A percentile compares a stretch with the other conserved stretches of the same genome.
These are phyloP conservation scores for Eutrigla gurnardus DNA, from an alignment of 2,797 vertebrate genomes.

Conservation along the genomic window DNA sequence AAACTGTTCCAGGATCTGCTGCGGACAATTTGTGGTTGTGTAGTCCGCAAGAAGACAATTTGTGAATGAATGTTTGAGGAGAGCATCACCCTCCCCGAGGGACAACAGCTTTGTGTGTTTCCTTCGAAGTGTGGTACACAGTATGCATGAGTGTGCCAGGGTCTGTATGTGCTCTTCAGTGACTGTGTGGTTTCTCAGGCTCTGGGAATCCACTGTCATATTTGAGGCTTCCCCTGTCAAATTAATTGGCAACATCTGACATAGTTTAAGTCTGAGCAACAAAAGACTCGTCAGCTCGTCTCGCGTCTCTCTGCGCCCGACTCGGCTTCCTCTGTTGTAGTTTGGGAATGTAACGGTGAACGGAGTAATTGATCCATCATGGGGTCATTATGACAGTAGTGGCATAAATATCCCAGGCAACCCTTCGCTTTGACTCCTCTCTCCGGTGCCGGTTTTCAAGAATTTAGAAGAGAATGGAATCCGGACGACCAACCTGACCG, in stretches of 20 bases:
- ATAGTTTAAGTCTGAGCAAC: constrained; percentile 61
- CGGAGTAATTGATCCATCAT: constrained; percentile 73
- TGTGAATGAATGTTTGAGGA: constrained; percentile 68
- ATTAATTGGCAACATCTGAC: constrained; percentile 59
- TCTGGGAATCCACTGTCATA: constrained; percentile 55
- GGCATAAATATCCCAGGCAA: constrained; percentile 60
- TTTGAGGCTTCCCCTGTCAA: constrained; percentile 51
- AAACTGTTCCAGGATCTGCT: constrained; percentile 54
- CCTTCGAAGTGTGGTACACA: constrained; percentile 6
- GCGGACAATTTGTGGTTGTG: constrained; percentile 64
- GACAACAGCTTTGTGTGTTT: constrained; percentile 34
- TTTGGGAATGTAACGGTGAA: constrained; percentile 68
- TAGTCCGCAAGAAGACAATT: constrained; percentile 61
- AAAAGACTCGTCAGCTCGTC: constrained; percentile 52
- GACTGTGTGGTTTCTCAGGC: constrained; percentile 52
- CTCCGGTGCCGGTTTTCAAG: constrained; percentile 58
- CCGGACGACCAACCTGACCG: constrained; percentile 64
- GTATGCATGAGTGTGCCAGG: constrained; percentile 31
- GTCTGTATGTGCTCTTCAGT: constrained; percentile 47
- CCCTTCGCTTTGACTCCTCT: constrained; percentile 29
- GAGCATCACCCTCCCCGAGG: constrained; percentile 51
- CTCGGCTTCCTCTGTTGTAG: constrained; percentile 72
- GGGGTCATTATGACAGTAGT: constrained; percentile 66
- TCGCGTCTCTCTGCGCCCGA: constrained; percentile 50
- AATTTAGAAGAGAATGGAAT: constrained; percentile 71